Percentiles rank a stretch among this genome's conserved stretches.
phyloP scores from a whole-genome alignment of 2,797 vertebrate genomes.

The Oreonectes daqikongensis region DNA sequence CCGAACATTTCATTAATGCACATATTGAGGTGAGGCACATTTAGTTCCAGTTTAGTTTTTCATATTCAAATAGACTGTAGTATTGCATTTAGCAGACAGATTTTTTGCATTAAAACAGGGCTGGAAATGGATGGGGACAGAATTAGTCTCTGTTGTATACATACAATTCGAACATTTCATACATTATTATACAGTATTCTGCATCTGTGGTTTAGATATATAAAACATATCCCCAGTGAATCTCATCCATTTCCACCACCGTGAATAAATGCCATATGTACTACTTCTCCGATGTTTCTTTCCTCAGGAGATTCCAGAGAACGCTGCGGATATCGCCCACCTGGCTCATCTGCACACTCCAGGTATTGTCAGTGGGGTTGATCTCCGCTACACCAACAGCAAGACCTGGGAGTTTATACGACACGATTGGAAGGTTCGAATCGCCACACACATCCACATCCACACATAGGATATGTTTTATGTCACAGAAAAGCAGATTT shows the following conservation, averaged over 20 bases:
- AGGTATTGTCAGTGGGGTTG: conserved; percentile 73
- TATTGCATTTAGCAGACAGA: neutral
- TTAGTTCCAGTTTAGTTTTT: no score
- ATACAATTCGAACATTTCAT: no score
- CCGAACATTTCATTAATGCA: conserved; percentile 75
- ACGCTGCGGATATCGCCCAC: conserved; percentile 79
- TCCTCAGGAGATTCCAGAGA: conserved; percentile 85
- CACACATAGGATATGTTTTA: neutral
- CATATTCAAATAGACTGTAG: neutral
- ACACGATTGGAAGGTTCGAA: conserved; percentile 83
- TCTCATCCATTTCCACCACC: no score
- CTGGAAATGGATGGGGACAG: no score
- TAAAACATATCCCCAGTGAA: no score
- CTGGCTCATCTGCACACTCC: conserved; percentile 80
- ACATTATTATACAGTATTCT: no score
- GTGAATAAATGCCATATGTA: no score
- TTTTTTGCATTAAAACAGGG: neutral
- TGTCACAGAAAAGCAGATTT: neutral
- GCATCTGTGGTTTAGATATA: no score
- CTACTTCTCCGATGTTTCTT: no score
- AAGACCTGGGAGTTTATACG: conserved; percentile 78
- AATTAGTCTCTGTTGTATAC: no score
- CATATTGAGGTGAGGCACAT: conserved; percentile 76
- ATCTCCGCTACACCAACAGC: conserved; percentile 79
- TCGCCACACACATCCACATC: no score